Conservation (phyloP, 2,113 vertebrate species). For the Azemiops feae region DNA sequence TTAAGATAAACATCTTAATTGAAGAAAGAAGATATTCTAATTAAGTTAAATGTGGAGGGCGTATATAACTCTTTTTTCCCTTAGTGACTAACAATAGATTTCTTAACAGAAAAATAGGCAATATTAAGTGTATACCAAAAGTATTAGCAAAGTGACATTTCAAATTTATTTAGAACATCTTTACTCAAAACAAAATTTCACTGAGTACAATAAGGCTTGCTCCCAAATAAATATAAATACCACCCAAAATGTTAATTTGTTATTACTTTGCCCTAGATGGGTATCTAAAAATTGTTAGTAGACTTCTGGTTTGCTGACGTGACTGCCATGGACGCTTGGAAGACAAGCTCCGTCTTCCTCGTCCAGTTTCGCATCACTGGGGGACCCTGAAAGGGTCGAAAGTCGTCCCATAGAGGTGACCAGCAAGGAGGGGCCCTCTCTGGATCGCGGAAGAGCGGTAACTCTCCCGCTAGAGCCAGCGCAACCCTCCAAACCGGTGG, state of each 20-base stretch:
- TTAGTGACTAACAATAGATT: background rate
- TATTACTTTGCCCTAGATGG: background rate
- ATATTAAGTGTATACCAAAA: background rate
- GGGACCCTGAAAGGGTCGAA: too few species aligned
- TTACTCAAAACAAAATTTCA: background rate
- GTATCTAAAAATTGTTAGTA: background rate
- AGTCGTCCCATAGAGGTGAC: too few species aligned
- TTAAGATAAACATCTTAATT: conserved; percentile 16
- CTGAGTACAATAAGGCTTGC: background rate
- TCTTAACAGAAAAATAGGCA: conserved; percentile 9
- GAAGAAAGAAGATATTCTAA: conserved; percentile 20
- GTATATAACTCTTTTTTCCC: conserved; percentile 2
- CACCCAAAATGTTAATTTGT: background rate
- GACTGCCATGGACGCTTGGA: too few species aligned
- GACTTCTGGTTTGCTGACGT: too few species aligned
- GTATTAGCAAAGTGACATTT: background rate
- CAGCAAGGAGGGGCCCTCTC: too few species aligned
- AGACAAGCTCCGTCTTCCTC: too few species aligned
- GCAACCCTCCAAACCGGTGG: too few species aligned
- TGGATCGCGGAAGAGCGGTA: too few species aligned
- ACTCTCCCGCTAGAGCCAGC: too few species aligned
- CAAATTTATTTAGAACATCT: background rate
- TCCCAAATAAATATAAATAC: background rate
- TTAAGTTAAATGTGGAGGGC: conserved; percentile 27
- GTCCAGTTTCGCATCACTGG: too few species aligned